Evolutionary conservation across 2,113 vertebrate genomes (phyloP).

Genomic region (Anolis sagrei): DNA sequence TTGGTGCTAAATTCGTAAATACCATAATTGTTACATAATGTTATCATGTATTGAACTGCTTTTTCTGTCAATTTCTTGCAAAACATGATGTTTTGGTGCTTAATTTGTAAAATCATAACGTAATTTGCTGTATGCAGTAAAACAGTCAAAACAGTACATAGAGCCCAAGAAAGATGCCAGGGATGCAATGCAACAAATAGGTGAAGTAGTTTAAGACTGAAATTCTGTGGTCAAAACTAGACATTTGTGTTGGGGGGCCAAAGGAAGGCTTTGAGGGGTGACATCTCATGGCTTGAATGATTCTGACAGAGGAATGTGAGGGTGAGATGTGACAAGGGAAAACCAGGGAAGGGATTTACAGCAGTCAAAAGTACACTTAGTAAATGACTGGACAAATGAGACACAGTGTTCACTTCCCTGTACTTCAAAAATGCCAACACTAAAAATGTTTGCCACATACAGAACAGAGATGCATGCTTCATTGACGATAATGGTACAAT

Average conservation of each 20-base stretch:
- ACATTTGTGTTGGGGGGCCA: too few species aligned
- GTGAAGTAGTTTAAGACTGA: not conserved
- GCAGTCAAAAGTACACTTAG: not conserved
- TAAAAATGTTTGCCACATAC: not conserved
- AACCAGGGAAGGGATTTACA: not conserved
- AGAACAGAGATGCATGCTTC: not conserved
- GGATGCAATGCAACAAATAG: not conserved
- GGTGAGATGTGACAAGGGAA: not conserved
- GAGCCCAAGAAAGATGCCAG: not conserved
- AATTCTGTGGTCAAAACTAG: too few species aligned
- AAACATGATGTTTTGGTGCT: too few species aligned
- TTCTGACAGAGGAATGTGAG: not conserved
- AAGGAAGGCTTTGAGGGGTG: not conserved
- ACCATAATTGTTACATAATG: too few species aligned
- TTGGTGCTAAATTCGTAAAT: too few species aligned
- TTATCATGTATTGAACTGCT: too few species aligned
- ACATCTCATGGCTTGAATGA: not conserved
- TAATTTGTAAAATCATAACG: too few species aligned
- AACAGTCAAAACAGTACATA: not conserved
- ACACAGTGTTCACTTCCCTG: conserved; percentile 24
- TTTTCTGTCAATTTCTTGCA: too few species aligned
- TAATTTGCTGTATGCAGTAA: too few species aligned
- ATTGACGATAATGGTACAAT: not conserved
- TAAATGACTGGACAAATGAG: conserved; percentile 16
- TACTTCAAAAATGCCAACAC: conserved; percentile 29